Evolutionary conservation across 2,888 invertebrate genomes (phyloP), one percentile per base, ranked within the genome.

Genomic region (Cephus pygmeus): DNA sequence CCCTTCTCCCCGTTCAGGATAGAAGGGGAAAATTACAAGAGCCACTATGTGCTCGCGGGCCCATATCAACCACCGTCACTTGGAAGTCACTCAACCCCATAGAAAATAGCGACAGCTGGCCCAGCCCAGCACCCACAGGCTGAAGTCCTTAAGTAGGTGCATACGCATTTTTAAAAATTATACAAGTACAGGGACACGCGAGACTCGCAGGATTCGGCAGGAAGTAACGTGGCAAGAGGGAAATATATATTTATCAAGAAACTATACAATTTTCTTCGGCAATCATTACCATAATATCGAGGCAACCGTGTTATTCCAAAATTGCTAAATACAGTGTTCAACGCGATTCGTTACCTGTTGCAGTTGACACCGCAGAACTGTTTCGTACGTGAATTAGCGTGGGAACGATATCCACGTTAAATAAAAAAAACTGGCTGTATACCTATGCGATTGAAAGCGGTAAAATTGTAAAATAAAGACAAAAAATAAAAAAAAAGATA

Each of bases 11-110:
- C 71, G 23, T 23, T 56, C 6, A 56, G 23, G 40, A 1, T 1
- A 56, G 40, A 23, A 15, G 40, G 40, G 40, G 40, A 9, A 23
- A 56, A 56, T 56, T 56, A 56, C 40, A 56, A 56, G 40, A 56
- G 40, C 40, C 23, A 56, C 40, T 56, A 56, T 56, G 40, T 9
- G 23, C 40, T 56, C 40, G 40, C 40, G 40, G 33, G 71, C 31
- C 71, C 71, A 71, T 71, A 71, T 71, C 71, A 71, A 71, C 71
- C 71, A 71, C 31, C 71, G 71, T 71, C 71, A 34, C 71, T 71
- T 33, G 31, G 71, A 30, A 71, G 71, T 71, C 71, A 71, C 31
- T 71, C 71, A 71, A 71, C 31, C 71, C 71, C 33, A 71, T 33
- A 34, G 31, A 23, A 56, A 56, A 56, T 56, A 56, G 40, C 40